These are phyloP conservation scores for Lamprotornis superbus DNA, from an alignment of 2,113 vertebrate species.

Conservation along the genomic window DNA sequence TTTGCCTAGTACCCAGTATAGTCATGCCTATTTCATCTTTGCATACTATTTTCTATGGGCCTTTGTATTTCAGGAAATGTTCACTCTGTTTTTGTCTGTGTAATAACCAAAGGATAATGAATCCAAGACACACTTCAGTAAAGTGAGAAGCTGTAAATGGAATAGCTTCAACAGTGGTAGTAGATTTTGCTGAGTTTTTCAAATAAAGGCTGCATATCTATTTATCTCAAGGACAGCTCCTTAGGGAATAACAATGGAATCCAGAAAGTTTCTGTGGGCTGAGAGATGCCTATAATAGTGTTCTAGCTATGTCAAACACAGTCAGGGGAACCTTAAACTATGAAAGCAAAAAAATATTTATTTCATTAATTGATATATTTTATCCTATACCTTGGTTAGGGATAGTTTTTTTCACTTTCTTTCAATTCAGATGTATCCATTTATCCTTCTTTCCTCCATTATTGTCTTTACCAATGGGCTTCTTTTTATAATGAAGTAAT, in stretches of 20 bases:
- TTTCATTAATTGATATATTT: background rate
- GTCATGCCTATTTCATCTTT: background rate
- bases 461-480: background rate
- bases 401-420: background rate
- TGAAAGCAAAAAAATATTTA: background rate
- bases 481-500: background rate
- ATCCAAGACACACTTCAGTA: background rate
- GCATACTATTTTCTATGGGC: background rate
- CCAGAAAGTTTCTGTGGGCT: background rate
- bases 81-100: background rate
- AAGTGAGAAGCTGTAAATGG: background rate
- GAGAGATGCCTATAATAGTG: background rate
- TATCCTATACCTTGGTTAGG: background rate
- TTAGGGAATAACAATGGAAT: background rate
- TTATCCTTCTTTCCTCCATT: background rate
- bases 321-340: background rate
- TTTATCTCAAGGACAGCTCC: background rate
- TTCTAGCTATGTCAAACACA: background rate
- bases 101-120: background rate
- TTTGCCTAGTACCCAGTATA: background rate
- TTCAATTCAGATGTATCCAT: background rate
- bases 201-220: background rate
- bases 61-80: background rate
- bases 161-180: background rate
- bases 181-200: background rate